Evolutionary conservation across 2,888 invertebrate species (phyloP).

Genomic region (Lasioglossum calceatum): DNA sequence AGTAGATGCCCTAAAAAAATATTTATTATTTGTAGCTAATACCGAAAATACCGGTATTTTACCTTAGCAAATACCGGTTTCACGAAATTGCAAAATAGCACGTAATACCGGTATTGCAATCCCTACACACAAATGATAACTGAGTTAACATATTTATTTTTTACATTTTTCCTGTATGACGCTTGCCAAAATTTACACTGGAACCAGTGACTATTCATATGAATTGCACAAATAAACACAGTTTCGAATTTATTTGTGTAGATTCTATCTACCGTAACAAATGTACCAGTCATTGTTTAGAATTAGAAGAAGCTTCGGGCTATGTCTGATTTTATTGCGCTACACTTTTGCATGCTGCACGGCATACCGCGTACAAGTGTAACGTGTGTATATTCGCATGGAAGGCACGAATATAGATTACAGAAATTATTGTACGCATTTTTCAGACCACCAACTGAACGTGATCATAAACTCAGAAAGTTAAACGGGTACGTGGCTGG

Average conservation of each 20-base stretch:
- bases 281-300: background rate
- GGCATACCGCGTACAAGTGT: background rate
- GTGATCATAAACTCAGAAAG: conserved; percentile 19
- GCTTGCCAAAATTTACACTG: background rate
- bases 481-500: conserved; percentile 14
- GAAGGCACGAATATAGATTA: conserved; percentile 1
- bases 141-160: background rate
- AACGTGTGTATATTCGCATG: background rate
- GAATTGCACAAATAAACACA: background rate
- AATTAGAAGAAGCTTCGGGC: background rate
- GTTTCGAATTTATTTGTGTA: background rate
- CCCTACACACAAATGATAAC: too few species aligned
- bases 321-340: background rate
- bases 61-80: too few species aligned
- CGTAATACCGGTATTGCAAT: too few species aligned
- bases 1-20: too few species aligned
- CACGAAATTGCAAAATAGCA: too few species aligned
- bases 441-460: background rate
- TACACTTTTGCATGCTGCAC: background rate
- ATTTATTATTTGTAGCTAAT: too few species aligned
- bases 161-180: background rate
- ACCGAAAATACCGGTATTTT: too few species aligned
- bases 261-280: background rate
- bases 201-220: background rate
- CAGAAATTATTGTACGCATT: conserved; percentile 16